Evolutionary conservation across 2,113 vertebrate genomes (phyloP), one percentile per base, ranked within the genome.

Genomic region (Poeciliopsis occidentalis): DNA sequence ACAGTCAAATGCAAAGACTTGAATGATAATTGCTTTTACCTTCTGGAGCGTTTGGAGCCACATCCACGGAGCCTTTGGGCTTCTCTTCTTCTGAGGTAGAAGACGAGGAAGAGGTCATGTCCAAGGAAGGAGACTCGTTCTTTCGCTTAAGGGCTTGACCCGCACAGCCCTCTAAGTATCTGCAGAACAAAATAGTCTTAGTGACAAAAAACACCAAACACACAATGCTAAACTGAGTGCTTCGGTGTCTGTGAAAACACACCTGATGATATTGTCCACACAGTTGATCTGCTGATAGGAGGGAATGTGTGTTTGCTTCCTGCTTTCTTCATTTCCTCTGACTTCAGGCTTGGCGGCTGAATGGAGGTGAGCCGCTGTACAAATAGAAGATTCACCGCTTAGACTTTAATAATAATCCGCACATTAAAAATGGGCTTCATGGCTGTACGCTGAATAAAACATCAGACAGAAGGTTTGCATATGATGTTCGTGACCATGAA

Each of bases 271-370:
- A 81, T 95, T 96, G 75, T 97, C 95, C 54, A 97, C 95, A 87
- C 95, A 97, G 87, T 96, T 97, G 75, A 98, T 97, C 76, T 98
- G 96, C 88, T 97, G 97, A 83, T 97, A 97, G 12, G 96, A 97
- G 15, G 95, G 95, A 91, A 95, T 80, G 69, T 27, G 92, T 0
- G 89, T 72, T 75, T 90, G 91, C 73, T 89, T 95, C 80, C 93
- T 92, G 71, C 89, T 81, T 17, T 90, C 91, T 30, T 93, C 89
- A 37, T 73, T 84, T 64, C 88, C 90, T 80, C 86, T 74, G 39
- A 88, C 60, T 32, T 86, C 83, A 10, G 78, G 71, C 17, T n/a
- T n/a, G n/a, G n/a, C n/a, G n/a, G n/a, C n/a, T n/a, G n/a, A n/a
- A n/a, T n/a, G n/a, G n/a, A n/a, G n/a, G n/a, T n/a, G n/a, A n/a